Evolutionary conservation across 1,140 invertebrate species (phyloP).

Genomic region (Helicoverpa armigera): DNA sequence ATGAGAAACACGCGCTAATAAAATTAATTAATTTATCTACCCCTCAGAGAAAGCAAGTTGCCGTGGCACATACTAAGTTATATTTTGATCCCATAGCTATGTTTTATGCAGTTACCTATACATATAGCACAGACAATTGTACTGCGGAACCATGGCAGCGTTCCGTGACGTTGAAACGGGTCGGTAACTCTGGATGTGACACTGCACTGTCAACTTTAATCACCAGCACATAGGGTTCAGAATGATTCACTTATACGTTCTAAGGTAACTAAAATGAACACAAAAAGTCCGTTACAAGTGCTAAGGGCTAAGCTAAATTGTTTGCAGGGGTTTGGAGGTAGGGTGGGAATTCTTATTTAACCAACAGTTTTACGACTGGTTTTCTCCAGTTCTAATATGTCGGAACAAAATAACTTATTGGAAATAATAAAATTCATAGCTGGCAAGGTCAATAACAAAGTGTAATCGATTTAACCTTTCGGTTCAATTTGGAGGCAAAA

Average conservation of each 20-base stretch:
- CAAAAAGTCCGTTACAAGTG: slow-evolving; percentile 28
- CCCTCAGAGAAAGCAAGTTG: neutral
- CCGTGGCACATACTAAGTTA: slow-evolving; percentile 17
- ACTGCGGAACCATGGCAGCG: slow-evolving; percentile 48
- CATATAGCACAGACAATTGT: slow-evolving; percentile 17
- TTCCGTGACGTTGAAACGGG: slow-evolving; percentile 57
- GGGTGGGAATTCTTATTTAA: no score
- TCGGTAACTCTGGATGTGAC: slow-evolving; percentile 47
- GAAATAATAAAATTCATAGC: neutral
- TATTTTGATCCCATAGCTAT: slow-evolving; percentile 2
- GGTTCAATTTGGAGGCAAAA: no score
- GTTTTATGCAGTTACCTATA: slow-evolving; percentile 28
- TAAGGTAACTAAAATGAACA: slow-evolving; percentile 13
- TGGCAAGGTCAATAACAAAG: no score
- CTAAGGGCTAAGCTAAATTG: slow-evolving; percentile 41
- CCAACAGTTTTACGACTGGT: slow-evolving; percentile 1
- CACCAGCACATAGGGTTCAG: neutral
- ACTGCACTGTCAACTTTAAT: slow-evolving; percentile 50
- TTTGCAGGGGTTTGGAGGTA: neutral
- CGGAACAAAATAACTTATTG: neutral
- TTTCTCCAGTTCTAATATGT: no score
- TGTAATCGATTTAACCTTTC: no score
- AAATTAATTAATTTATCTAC: slow-evolving; percentile 23
- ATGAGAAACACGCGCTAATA: slow-evolving; percentile 12
- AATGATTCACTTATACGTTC: neutral